Conservation (phyloP, 2,888 invertebrate species). For the Lithodes maja region DNA sequence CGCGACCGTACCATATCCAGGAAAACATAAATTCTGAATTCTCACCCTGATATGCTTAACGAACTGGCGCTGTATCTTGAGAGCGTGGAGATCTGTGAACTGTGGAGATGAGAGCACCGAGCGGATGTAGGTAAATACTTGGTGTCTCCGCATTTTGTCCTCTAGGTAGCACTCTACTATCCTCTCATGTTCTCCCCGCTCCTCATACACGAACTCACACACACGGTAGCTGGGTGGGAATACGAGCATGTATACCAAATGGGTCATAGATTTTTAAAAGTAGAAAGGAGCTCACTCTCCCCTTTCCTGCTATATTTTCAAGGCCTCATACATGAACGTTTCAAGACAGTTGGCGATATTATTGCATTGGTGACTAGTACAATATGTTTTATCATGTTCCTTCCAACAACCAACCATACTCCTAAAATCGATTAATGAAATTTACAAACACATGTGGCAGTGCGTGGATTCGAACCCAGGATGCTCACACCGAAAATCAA, state of each 20-base stretch:
- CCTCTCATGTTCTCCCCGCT: constrained; percentile 79
- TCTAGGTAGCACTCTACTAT: constrained; percentile 82
- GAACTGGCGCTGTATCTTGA: constrained; percentile 72
- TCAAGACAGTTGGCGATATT: background rate
- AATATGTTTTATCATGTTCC: too few relatives aligned
- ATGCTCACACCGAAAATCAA: too few relatives aligned
- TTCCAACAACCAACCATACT: too few relatives aligned
- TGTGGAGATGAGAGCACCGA: constrained; percentile 73
- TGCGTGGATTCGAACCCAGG: too few relatives aligned
- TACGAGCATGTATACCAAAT: too few relatives aligned
- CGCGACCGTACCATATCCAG: too few relatives aligned
- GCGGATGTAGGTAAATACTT: constrained; percentile 78
- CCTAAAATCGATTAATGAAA: too few relatives aligned
- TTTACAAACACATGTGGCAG: too few relatives aligned
- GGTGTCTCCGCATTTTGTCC: constrained; percentile 80
- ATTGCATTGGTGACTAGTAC: too few relatives aligned
- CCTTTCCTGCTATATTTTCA: background rate
- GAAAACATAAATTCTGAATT: too few relatives aligned
- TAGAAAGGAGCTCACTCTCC: background rate
- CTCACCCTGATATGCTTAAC: constrained; percentile 73
- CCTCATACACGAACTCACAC: constrained; percentile 82
- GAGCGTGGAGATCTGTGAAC: constrained; percentile 61
- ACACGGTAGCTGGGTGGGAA: constrained; percentile 79
- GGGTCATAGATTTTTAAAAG: too few relatives aligned
- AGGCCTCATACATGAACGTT: background rate